Conservation (phyloP, 2,797 vertebrate genomes). For the Acridotheres tristis region DNA sequence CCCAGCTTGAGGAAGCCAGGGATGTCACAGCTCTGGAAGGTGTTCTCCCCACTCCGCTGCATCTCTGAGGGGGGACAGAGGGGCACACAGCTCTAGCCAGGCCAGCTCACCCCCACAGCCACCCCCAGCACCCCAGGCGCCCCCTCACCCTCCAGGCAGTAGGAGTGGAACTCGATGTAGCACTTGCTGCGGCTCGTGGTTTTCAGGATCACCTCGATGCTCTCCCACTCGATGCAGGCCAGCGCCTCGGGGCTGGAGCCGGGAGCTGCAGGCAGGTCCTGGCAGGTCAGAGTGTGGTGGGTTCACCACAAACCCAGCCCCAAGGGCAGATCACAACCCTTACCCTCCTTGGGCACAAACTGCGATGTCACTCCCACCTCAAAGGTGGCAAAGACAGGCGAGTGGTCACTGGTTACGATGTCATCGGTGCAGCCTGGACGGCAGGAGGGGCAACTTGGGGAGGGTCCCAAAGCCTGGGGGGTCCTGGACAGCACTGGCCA, state of each 20-base stretch:
- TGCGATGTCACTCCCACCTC: slow-evolving; percentile 96
- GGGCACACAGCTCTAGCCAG: not conserved
- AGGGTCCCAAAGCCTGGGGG: accelerated
- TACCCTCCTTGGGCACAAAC: slow-evolving; percentile 97
- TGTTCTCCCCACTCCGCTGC: slow-evolving; percentile 94
- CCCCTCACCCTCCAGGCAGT: slow-evolving; percentile 90
- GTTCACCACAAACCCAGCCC: accelerated
- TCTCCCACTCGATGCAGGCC: slow-evolving; percentile 95
- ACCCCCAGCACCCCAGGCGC: accelerated
- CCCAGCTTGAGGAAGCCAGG: slow-evolving; percentile 92
- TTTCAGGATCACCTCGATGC: slow-evolving; percentile 93
- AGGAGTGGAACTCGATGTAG: slow-evolving; percentile 97
- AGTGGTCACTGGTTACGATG: slow-evolving; percentile 94
- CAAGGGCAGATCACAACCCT: not conserved
- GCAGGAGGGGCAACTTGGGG: not conserved
- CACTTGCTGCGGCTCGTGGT: slow-evolving; percentile 94
- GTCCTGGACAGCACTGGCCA: not conserved
- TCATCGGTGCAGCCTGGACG: slow-evolving; percentile 84
- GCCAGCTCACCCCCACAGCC: accelerated
- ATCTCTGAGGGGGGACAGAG: slow-evolving; percentile 76
- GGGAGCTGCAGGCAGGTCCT: not conserved
- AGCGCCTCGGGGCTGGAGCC: slow-evolving; percentile 51
- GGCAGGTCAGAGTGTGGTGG: accelerated
- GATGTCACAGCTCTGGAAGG: slow-evolving; percentile 92
- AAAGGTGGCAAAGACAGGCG: slow-evolving; percentile 92